Evolutionary conservation across 2,888 invertebrate species (phyloP).

Genomic region (Elmis aenea): DNA sequence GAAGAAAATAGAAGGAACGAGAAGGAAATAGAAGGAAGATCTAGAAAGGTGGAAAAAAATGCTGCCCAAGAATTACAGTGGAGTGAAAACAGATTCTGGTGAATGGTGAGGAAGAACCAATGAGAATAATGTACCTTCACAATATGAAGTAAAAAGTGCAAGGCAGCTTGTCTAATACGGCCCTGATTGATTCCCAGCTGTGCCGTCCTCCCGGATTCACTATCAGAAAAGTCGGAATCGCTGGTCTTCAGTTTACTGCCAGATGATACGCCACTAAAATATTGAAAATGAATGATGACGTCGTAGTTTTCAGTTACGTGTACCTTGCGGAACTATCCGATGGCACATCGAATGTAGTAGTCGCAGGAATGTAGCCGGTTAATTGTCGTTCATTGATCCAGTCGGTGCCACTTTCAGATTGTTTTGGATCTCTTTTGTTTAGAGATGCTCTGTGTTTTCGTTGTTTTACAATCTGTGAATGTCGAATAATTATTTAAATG

Average conservation of each 20-base stretch:
- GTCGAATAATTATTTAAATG: no score
- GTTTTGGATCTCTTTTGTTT: conserved; percentile 18
- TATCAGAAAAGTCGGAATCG: conserved; percentile 65
- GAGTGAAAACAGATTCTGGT: neutral
- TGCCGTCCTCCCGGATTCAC: conserved; percentile 48
- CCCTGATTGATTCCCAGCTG: conserved; percentile 46
- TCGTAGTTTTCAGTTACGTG: no score
- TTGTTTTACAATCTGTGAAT: conserved; percentile 25
- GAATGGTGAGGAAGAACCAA: neutral
- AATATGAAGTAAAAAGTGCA: conserved; percentile 55
- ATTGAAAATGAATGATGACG: no score
- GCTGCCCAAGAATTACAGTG: no score
- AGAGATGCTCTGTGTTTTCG: conserved; percentile 17
- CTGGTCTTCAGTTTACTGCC: conserved; percentile 50
- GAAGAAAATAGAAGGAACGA: no score
- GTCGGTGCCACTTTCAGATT: conserved; percentile 7
- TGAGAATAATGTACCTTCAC: conserved; percentile 48
- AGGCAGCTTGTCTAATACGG: conserved; percentile 63
- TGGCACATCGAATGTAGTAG: conserved; percentile 8
- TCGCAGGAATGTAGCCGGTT: conserved; percentile 7
- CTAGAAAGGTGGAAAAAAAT: no score
- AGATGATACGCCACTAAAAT: no score
- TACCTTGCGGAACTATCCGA: no score
- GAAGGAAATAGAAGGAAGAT: no score
- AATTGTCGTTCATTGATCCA: conserved; percentile 1